These are phyloP conservation scores for Lonchura striata DNA, from an alignment of 2,113 vertebrate genomes.

Conservation along the genomic window DNA sequence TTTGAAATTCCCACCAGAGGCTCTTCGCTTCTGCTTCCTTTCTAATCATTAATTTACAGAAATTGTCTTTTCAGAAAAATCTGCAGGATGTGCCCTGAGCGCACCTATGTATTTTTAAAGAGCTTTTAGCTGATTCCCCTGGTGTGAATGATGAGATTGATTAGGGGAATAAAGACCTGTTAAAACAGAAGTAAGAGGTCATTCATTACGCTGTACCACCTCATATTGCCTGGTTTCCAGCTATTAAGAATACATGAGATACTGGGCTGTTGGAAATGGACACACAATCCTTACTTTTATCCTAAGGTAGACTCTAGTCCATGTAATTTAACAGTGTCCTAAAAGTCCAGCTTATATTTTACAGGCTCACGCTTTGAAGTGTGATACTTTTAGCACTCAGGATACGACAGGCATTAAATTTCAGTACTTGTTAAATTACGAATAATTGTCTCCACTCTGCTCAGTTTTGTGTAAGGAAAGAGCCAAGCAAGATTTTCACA, in stretches of 20 bases:
- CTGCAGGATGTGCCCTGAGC: neutral
- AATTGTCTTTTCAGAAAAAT: neutral
- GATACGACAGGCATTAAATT: neutral
- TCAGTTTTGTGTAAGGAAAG: conserved; percentile 29
- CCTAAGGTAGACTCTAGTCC: neutral
- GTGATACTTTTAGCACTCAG: neutral
- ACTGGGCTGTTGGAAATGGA: neutral
- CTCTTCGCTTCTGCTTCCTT: neutral
- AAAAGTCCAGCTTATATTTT: neutral
- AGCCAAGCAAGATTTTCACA: conserved; percentile 8
- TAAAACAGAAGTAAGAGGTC: neutral
- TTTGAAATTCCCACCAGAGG: neutral
- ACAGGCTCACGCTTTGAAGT: neutral
- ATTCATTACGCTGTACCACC: neutral
- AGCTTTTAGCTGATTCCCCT: conserved; percentile 25
- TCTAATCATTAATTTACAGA: neutral
- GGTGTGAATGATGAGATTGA: conserved; percentile 20
- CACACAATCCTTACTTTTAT: conserved; percentile 42
- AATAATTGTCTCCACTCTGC: neutral
- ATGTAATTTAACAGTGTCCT: neutral
- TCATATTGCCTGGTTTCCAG: neutral
- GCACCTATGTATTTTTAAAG: conserved; percentile 25
- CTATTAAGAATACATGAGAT: conserved; percentile 57
- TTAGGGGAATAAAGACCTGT: neutral
- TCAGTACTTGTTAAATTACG: conserved; percentile 40